These are phyloP conservation scores for Mayetiola destructor DNA, from an alignment of 2,888 invertebrate species.

Conservation along the genomic window DNA sequence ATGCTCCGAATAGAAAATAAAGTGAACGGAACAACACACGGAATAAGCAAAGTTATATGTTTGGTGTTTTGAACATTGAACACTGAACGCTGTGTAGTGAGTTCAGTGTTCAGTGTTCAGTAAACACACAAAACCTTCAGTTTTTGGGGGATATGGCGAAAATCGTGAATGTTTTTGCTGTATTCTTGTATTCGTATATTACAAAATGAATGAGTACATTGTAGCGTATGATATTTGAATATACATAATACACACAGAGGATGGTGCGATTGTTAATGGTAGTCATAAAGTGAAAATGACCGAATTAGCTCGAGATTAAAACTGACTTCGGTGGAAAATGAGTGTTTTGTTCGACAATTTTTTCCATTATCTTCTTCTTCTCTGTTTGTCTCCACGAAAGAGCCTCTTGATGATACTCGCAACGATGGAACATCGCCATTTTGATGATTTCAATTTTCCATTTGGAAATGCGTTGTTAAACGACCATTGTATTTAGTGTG, in stretches of 20 bases:
- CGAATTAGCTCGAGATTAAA: constrained; percentile 16
- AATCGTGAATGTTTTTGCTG: background rate
- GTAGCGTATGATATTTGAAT: background rate
- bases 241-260: background rate
- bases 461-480: no score
- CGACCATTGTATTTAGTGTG: no score
- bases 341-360: constrained; percentile 12
- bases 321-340: constrained; percentile 14
- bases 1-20: constrained; percentile 9
- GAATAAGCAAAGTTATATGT: constrained; percentile 5
- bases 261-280: constrained; percentile 13
- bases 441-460: background rate
- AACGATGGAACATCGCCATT: background rate
- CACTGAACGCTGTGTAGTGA: no score
- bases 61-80: no score
- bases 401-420: background rate
- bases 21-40: background rate
- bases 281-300: constrained; percentile 17
- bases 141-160: background rate
- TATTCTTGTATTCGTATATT: background rate
- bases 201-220: background rate
- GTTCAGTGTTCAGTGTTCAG: no score
- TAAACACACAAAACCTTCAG: background rate
- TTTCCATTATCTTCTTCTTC: background rate
- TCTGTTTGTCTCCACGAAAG: background rate